Evolutionary conservation across 2,113 vertebrate genomes (phyloP), one percentile per base, ranked within the genome.

Genomic region (Syrrhaptes paradoxus): DNA sequence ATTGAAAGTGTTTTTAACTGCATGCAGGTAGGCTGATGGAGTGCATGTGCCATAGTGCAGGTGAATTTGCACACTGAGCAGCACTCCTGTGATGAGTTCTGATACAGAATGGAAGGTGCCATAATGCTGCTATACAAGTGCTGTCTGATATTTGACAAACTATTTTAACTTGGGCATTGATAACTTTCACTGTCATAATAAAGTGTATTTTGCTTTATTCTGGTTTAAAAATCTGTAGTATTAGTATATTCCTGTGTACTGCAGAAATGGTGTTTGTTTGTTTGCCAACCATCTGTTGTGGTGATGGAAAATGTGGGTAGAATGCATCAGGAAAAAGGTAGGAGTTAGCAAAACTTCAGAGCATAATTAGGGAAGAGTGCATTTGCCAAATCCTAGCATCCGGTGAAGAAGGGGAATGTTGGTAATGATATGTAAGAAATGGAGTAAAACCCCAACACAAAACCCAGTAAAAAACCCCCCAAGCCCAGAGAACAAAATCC

Each of bases 391-490:
- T 89, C 3, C 22, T 59, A 55, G 31, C 5, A 34, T 57, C 22
- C 76, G 17, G 5, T 63, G 16, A 70, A 74, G 36, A 71, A 59
- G 7, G 66, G 34, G 9, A 51, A 5, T 1, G 6, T 16, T 84
- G 16, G 5, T 58, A 49, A 83, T 86, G 55, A 46, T 80, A 25
- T 2, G 0, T 24, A 51, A 59, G 58, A 89, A 77, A 43, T 41
- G 3, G 9, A 45, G 14, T 9, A 11, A 54, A 79, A 62, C 85
- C 13, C 1, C 9, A 2, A 8, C 22, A 61, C 4, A 36, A 73
- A 45, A 32, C 9, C 11, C 5, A 54, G 3, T 29, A 28, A 19
- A 8, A 0, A 28, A 21, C 5, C 2, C 5, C 4, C 5, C 5
- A 76, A 28, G 3, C 2, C 5, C 9, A 21, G 22, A 59, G 46